These are phyloP conservation scores for Brenthis ino DNA, from an alignment of 2,888 invertebrate genomes.

Conservation along the genomic window DNA sequence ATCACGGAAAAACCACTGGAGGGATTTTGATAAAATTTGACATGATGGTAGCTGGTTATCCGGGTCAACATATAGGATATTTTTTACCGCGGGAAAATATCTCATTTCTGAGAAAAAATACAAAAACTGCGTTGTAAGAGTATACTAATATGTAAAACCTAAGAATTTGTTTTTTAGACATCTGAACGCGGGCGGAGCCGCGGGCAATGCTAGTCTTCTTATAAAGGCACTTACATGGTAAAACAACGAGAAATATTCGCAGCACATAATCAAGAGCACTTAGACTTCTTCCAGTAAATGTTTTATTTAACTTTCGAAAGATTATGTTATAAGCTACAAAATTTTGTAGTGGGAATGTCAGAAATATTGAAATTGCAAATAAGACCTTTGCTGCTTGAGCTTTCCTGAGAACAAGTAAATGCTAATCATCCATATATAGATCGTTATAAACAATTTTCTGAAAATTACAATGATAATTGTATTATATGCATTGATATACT, in stretches of 20 bases:
- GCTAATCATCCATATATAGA: neutral
- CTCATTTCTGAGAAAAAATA: too few species aligned
- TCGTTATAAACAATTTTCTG: neutral
- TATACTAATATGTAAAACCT: too few species aligned
- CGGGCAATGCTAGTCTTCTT: too few species aligned
- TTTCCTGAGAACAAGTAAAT: conserved; percentile 68
- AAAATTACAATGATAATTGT: neutral
- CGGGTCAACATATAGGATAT: too few species aligned
- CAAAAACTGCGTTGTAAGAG: too few species aligned
- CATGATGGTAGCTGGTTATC: too few species aligned
- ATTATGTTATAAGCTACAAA: conserved; percentile 93
- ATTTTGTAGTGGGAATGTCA: conserved; percentile 93
- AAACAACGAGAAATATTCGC: conserved; percentile 50
- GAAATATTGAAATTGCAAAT: conserved; percentile 87
- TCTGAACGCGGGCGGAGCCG: too few species aligned
- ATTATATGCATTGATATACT: conserved; percentile 48
- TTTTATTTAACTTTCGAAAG: conserved; percentile 75
- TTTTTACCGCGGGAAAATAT: too few species aligned
- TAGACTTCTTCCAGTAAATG: conserved; percentile 53
- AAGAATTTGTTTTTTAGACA: too few species aligned
- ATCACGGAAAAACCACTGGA: too few species aligned
- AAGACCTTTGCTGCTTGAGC: conserved; percentile 84
- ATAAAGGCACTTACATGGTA: conserved; percentile 55
- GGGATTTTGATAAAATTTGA: too few species aligned
- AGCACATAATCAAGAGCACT: conserved; percentile 47